A percentile compares a stretch with the other conserved stretches of the same genome.
Evolutionary conservation across 1,140 invertebrate species (phyloP).

Genomic region (Aphidius ervi): DNA sequence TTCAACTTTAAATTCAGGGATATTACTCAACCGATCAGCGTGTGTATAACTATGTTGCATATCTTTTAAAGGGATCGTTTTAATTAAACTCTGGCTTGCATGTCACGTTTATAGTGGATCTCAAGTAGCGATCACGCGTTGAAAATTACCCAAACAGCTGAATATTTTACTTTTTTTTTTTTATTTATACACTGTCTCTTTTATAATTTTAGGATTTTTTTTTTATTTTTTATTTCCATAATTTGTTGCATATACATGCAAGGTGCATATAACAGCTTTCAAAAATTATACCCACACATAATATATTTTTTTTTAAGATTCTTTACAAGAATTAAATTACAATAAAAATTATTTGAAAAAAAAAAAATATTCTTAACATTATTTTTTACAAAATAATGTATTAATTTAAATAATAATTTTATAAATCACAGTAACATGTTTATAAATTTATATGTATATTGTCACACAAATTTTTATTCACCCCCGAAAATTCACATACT

Average conservation of each 20-base stretch:
- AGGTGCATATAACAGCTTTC: constrained; percentile 15
- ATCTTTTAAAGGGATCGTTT: constrained; percentile 19
- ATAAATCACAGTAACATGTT: constrained; percentile 14
- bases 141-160: constrained; percentile 21
- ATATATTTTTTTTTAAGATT: neutral
- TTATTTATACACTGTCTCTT: neutral
- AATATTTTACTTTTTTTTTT: constrained; percentile 9
- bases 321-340: neutral
- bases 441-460: too few relatives aligned
- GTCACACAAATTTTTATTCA: constrained; percentile 7
- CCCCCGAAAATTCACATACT: constrained; percentile 12
- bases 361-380: too few relatives aligned
- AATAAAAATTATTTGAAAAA: neutral
- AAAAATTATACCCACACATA: neutral
- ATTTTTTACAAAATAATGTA: neutral
- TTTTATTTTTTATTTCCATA: constrained; percentile 4
- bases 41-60: constrained; percentile 7
- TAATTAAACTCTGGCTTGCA: constrained; percentile 20
- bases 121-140: constrained; percentile 16
- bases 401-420: neutral
- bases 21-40: constrained; percentile 11
- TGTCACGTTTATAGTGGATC: constrained; percentile 18
- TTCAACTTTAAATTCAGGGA: neutral
- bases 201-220: neutral
- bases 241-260: constrained; percentile 4